A percentile compares a stretch with the other conserved stretches of the same genome.
phyloP scores from a whole-genome alignment of 1,140 invertebrate genomes.

The Chironomus striatipennis region DNA sequence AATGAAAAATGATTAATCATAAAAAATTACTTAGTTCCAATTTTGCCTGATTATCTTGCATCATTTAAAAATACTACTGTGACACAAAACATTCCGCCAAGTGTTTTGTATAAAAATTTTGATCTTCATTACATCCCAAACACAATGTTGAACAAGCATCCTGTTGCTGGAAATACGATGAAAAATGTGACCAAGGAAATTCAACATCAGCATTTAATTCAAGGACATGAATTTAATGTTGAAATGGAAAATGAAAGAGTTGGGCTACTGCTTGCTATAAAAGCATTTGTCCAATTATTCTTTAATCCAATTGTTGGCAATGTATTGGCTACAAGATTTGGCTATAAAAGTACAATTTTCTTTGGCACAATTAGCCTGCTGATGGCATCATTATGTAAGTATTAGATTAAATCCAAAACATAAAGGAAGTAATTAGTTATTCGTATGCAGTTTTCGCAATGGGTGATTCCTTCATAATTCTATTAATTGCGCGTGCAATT shows the following conservation, averaged over 20 bases:
- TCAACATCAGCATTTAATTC: slow-evolving; percentile 24
- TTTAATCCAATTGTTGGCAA: slow-evolving; percentile 74
- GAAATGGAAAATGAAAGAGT: slow-evolving; percentile 62
- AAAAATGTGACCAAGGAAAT: slow-evolving; percentile 33
- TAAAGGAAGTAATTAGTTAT: background rate
- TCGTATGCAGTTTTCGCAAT: slow-evolving; percentile 66
- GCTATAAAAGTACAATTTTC: slow-evolving; percentile 75
- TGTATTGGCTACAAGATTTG: slow-evolving; percentile 51
- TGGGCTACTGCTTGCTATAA: slow-evolving; percentile 74
- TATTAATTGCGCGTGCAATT: slow-evolving; percentile 71
- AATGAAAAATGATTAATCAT: slow-evolving; percentile 22
- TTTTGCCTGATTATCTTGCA: slow-evolving; percentile 73
- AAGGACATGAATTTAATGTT: slow-evolving; percentile 29
- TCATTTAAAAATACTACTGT: slow-evolving; percentile 40
- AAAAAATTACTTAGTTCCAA: slow-evolving; percentile 58
- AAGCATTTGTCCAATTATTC: slow-evolving; percentile 77
- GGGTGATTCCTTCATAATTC: slow-evolving; percentile 60
- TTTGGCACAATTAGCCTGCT: slow-evolving; percentile 73
- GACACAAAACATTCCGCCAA: slow-evolving; percentile 28
- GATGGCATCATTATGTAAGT: slow-evolving; percentile 70
- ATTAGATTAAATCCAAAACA: background rate
- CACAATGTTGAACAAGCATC: slow-evolving; percentile 37
- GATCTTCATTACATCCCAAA: slow-evolving; percentile 28
- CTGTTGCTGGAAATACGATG: slow-evolving; percentile 44
- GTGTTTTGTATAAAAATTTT: slow-evolving; percentile 30